Evolutionary conservation across 2,797 vertebrate genomes (phyloP).

Genomic region (Staurois parvus): DNA sequence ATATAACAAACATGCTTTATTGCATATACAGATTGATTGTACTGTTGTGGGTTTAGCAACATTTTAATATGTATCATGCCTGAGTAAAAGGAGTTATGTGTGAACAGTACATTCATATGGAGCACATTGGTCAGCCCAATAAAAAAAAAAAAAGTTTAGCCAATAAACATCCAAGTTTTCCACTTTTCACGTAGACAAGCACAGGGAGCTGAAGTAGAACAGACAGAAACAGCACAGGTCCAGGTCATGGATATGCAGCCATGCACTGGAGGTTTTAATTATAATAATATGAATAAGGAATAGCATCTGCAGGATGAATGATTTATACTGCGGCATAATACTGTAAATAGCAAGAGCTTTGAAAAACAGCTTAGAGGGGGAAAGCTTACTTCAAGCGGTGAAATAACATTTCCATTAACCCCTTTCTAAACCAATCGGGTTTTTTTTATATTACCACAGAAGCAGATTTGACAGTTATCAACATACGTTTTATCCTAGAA

Average conservation of each 20-base stretch:
- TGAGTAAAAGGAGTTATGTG: background rate
- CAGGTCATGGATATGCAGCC: conserved; percentile 47
- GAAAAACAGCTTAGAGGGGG: conserved; percentile 30
- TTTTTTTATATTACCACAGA: background rate
- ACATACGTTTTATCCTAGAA: background rate
- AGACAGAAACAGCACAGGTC: conserved; percentile 30
- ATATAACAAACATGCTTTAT: no score
- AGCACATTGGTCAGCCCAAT: background rate
- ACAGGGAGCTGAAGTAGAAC: background rate
- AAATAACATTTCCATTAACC: conserved; percentile 38
- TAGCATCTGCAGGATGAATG: conserved; percentile 57
- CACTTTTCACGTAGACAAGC: background rate
- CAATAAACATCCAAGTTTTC: background rate
- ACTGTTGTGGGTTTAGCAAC: no score
- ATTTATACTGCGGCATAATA: conserved; percentile 55
- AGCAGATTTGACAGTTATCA: background rate
- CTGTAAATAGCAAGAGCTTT: conserved; percentile 44
- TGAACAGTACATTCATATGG: background rate
- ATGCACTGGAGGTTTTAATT: conserved; percentile 59
- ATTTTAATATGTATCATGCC: no score
- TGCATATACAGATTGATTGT: no score
- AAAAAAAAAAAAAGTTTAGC: background rate
- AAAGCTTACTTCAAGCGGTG: conserved; percentile 34
- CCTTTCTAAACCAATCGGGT: background rate
- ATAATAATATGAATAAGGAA: conserved; percentile 55